Percentiles rank a stretch among this genome's conserved stretches.
These are phyloP conservation scores for Sarotherodon lohbergeri DNA, from an alignment of 2,113 vertebrate genomes.

Conservation along the genomic window DNA sequence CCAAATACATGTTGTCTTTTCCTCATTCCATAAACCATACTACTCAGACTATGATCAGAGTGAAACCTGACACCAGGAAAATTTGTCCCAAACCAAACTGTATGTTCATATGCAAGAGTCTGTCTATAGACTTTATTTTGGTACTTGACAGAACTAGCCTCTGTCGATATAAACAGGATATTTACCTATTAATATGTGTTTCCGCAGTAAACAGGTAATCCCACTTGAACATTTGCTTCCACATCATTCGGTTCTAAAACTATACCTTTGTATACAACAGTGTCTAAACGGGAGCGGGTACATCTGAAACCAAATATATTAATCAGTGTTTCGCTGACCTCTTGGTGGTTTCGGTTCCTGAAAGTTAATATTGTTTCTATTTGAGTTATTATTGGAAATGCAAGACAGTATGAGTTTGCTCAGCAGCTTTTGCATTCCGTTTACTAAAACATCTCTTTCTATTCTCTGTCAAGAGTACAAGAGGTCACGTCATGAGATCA, in stretches of 20 bases:
- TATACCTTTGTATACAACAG: neutral
- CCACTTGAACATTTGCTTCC: neutral
- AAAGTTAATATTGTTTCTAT: neutral
- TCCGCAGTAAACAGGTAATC: neutral
- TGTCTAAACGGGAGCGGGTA: rapidly evolving
- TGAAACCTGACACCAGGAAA: neutral
- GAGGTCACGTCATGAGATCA: conserved; percentile 95
- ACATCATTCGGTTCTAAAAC: rapidly evolving
- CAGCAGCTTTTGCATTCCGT: neutral
- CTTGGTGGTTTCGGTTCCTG: neutral
- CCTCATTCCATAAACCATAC: neutral
- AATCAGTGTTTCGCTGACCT: neutral
- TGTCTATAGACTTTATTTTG: neutral
- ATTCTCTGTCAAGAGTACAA: conserved; percentile 84
- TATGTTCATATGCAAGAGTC: neutral
- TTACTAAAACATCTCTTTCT: conserved; percentile 1
- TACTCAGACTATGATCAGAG: neutral
- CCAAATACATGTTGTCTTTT: neutral
- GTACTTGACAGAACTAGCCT: neutral
- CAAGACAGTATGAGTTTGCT: neutral
- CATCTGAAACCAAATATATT: neutral
- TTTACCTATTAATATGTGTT: neutral
- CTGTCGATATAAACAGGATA: neutral
- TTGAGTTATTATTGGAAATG: neutral
- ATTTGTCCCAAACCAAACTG: neutral